phyloP scores from a whole-genome alignment of 2,888 invertebrate genomes.

The Leistus spinibarbis region DNA sequence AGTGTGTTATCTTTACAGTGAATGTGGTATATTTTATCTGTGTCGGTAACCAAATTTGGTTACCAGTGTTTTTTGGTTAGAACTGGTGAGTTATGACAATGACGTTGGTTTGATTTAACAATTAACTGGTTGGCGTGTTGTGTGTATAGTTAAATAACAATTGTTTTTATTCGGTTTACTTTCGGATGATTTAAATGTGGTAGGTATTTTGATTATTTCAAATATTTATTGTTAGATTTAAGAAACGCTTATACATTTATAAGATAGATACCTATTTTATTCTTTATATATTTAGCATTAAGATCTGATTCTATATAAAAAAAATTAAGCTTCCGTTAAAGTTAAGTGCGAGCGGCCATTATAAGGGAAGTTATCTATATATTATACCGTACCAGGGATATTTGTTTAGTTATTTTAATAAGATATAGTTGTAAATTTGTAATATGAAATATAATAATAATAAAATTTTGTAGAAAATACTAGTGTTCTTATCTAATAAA shows the following conservation, averaged over 20 bases:
- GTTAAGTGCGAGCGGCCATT: too few species aligned
- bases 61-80: slow-evolving; percentile 8
- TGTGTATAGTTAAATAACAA: background rate
- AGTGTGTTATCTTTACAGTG: slow-evolving; percentile 5
- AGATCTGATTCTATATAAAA: background rate
- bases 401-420: too few species aligned
- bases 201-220: slow-evolving; percentile 9
- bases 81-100: slow-evolving; percentile 19
- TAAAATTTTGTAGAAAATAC: too few species aligned
- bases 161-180: background rate
- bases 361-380: too few species aligned
- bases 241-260: too few species aligned
- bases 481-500: too few species aligned
- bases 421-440: too few species aligned
- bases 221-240: background rate
- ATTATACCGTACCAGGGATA: too few species aligned
- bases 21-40: background rate
- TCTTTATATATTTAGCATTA: background rate
- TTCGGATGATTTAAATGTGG: slow-evolving; percentile 12
- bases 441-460: too few species aligned
- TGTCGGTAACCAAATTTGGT: background rate
- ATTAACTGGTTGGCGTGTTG: slow-evolving; percentile 2
- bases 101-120: slow-evolving; percentile 4
- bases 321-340: too few species aligned
- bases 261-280: too few species aligned